A percentile compares a stretch with the other conserved stretches of the same genome.
phyloP scores from a whole-genome alignment of 2,888 invertebrate species.

The Eupsilia transversa region DNA sequence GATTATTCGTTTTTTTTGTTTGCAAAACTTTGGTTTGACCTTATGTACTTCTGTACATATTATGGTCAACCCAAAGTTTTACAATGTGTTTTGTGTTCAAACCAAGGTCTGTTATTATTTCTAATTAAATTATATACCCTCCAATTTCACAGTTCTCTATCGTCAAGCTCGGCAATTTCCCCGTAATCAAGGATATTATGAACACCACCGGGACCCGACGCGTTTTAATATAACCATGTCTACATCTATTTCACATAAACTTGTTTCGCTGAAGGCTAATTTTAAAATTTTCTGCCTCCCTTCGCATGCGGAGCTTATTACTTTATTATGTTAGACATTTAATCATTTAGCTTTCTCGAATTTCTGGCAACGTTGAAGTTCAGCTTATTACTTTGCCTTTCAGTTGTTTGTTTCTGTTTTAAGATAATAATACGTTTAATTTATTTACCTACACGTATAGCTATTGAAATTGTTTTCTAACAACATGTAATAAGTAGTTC shows the following conservation, averaged over 20 bases:
- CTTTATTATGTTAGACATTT: slow-evolving; percentile 35
- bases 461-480: neutral
- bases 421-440: neutral
- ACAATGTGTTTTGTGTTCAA: too few relatives aligned
- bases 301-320: slow-evolving; percentile 24
- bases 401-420: slow-evolving; percentile 16
- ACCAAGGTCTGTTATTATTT: slow-evolving; percentile 18
- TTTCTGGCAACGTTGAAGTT: slow-evolving; percentile 13
- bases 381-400: neutral
- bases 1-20: too few relatives aligned
- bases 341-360: slow-evolving; percentile 22
- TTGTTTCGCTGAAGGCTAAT: slow-evolving; percentile 57
- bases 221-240: slow-evolving; percentile 55
- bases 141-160: slow-evolving; percentile 5
- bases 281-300: slow-evolving; percentile 56
- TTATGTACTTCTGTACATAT: too few relatives aligned
- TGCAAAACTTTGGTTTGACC: too few relatives aligned
- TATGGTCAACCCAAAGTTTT: too few relatives aligned
- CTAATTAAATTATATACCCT: slow-evolving; percentile 28
- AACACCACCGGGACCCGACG: slow-evolving; percentile 39
- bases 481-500: neutral
- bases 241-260: slow-evolving; percentile 62
- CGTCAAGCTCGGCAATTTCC: slow-evolving; percentile 47
- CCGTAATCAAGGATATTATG: slow-evolving; percentile 54
- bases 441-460: neutral